These are phyloP conservation scores for Cataglyphis albicans DNA, from an alignment of 2,888 invertebrate species.

Conservation along the genomic window DNA sequence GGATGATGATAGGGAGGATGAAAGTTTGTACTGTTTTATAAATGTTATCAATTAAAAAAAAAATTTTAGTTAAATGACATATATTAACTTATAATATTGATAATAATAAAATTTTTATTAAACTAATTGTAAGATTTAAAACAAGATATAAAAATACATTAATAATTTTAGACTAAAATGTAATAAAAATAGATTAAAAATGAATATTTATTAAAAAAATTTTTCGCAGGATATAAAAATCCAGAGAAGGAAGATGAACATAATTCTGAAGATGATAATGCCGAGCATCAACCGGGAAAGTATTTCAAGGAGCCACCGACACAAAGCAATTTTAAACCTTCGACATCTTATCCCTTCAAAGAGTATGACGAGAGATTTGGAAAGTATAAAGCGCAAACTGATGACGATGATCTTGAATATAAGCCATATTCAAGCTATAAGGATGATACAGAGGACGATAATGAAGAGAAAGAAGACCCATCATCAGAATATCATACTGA, in stretches of 20 bases:
- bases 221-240: constrained; percentile 60
- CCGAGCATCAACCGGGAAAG: constrained; percentile 52
- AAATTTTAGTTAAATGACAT: background rate
- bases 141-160: background rate
- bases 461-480: constrained; percentile 64
- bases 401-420: constrained; percentile 68
- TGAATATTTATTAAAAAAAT: constrained; percentile 13
- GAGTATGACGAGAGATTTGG: constrained; percentile 78
- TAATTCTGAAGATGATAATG: constrained; percentile 60
- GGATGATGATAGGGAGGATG: constrained; percentile 63
- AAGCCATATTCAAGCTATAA: constrained; percentile 67
- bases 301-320: constrained; percentile 62
- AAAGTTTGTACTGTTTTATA: constrained; percentile 48
- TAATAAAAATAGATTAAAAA: background rate
- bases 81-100: background rate
- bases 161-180: background rate
- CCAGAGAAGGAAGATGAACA: constrained; percentile 57
- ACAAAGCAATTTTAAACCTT: constrained; percentile 75
- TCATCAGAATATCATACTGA: constrained; percentile 59
- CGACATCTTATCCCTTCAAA: constrained; percentile 72
- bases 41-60: background rate
- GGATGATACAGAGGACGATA: constrained; percentile 60
- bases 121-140: background rate
- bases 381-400: constrained; percentile 71
- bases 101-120: background rate